Conservation (phyloP, 2,113 vertebrate species). For the Bubo bubo region DNA sequence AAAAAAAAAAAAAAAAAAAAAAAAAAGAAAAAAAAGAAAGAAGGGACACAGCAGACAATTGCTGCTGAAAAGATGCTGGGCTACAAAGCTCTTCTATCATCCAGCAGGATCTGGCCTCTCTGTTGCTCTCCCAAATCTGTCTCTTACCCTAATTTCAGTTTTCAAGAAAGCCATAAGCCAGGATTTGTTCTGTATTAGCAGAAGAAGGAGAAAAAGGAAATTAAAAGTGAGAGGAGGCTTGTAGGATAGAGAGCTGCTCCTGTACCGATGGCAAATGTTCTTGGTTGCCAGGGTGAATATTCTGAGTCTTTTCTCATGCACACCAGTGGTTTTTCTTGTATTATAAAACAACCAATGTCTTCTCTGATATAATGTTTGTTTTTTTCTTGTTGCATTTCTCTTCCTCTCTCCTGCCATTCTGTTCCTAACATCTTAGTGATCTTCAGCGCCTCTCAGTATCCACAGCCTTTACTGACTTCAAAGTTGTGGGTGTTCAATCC, state of each 20-base stretch:
- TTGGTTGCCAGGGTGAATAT: not conserved
- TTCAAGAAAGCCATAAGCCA: not conserved
- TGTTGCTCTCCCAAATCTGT: not conserved
- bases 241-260: not conserved
- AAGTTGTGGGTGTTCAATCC: not conserved
- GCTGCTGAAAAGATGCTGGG: not conserved
- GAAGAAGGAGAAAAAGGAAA: not conserved
- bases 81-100: not conserved
- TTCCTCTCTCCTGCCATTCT: not conserved
- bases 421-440: not conserved
- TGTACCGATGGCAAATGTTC: not conserved
- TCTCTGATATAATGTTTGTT: not conserved
- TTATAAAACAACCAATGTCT: not conserved
- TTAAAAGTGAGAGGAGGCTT: not conserved
- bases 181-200: not conserved
- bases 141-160: not conserved
- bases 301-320: not conserved
- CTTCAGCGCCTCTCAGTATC: not conserved
- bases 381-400: not conserved
- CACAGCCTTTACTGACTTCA: not conserved
- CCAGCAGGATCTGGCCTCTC: not conserved
- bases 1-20: no score
- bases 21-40: accelerated
- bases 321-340: not conserved
- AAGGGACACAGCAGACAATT: not conserved